Conservation (phyloP, 2,797 vertebrate genomes). For the Salarias fasciatus region DNA sequence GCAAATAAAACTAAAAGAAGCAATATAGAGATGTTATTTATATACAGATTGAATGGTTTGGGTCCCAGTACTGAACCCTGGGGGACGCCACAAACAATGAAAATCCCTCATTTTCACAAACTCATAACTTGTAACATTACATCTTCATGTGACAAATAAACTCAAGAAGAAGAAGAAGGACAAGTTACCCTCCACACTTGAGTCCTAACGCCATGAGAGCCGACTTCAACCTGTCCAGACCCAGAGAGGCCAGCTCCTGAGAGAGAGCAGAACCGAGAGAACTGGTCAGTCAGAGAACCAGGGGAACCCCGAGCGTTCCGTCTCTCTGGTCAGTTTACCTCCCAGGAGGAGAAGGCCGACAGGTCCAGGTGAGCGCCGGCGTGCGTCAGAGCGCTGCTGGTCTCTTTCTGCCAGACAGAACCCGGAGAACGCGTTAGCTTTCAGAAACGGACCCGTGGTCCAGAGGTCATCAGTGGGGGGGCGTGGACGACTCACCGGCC, state of each 20-base stretch:
- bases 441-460: fast-evolving
- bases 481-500: constrained; percentile 89
- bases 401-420: constrained; percentile 89
- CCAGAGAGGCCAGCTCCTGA: constrained; percentile 96
- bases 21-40: too few relatives aligned
- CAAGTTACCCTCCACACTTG: constrained; percentile 93
- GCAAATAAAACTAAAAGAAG: too few relatives aligned
- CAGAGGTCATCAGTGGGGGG: too few relatives aligned
- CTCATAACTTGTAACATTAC: too few relatives aligned
- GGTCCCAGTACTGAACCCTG: too few relatives aligned
- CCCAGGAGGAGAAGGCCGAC: constrained; percentile 98
- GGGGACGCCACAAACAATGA: too few relatives aligned
- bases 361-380: constrained; percentile 97
- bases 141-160: too few relatives aligned
- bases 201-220: constrained; percentile 95
- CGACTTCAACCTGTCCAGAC: constrained; percentile 97
- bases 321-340: constrained; percentile 80
- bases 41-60: too few relatives aligned
- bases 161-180: too few relatives aligned
- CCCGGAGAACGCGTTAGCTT: fast-evolving
- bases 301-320: too few relatives aligned
- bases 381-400: constrained; percentile 95
- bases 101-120: too few relatives aligned
- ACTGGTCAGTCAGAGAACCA: too few relatives aligned
- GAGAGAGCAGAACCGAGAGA: not conserved